Evolutionary conservation across 2,888 invertebrate genomes (phyloP), one percentile per base, ranked within the genome.

Genomic region (Chrysodeixis includens): DNA sequence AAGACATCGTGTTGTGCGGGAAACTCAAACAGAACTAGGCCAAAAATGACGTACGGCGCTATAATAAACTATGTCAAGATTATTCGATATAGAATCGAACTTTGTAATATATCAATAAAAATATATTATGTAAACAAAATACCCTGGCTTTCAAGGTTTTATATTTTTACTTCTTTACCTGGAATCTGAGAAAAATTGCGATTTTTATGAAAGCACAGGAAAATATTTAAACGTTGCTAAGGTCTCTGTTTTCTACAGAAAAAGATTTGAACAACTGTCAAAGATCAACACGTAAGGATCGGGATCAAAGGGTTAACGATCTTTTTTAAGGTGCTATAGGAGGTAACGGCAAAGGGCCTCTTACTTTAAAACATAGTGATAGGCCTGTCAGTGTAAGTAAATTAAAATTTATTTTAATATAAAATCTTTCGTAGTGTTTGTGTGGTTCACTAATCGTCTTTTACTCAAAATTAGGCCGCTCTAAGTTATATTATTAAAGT

Each of bases 1-100:
- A 71, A 62, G 71, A 66, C 74, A 66, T 75, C 73, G 79, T 73
- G 77, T 76, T 79, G 78, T 51, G 54, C 60, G 60, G 73, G 40
- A 56, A 65, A 49, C 55, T 22, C 44, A 46, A 64, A 75, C 55
- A 55, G 62, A 77, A 61, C 35, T 59, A 62, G 55, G 60, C 58
- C 66, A 60, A 79, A 70, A 62, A 60, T 76, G 60, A 76, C 73
- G 71, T 66, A 22, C 30, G 63, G 30, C 6, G n/a, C 62, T 72
- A 59, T 52, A 67, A 68, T 73, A 65, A 68, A 69, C 32, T 32
- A 40, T 54, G 73, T 75, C 71, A 78, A 74, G 67, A 76, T 70
- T 66, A 68, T 30, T 30, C 7, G 14, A 35, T 57, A 12, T 57
- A 57, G 32, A 52, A 26, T 52, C 20, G 14, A 52, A 52, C 26